A percentile compares a stretch with the other conserved stretches of the same genome.
Conservation (phyloP, 64 coral and sea anemone species). For the Pocillopora verrucosa region DNA sequence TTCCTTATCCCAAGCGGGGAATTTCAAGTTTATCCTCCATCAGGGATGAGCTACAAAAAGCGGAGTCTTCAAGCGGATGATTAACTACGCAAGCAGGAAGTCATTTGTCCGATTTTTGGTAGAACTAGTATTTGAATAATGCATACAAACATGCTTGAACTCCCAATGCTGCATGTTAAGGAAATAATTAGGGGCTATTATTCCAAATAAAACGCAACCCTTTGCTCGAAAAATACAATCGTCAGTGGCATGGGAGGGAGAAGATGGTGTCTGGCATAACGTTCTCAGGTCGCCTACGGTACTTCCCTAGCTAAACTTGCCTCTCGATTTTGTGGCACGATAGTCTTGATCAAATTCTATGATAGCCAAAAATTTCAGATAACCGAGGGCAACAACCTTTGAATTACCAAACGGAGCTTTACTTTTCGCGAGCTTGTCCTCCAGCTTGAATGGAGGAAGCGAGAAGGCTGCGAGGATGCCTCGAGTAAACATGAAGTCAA, state of each 20-base stretch:
- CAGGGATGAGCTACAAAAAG: background rate
- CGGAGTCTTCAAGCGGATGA: constrained; percentile 27
- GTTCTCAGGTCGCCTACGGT: background rate
- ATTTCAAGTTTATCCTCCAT: background rate
- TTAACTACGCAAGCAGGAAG: background rate
- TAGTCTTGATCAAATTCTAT: constrained; percentile 40
- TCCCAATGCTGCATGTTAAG: background rate
- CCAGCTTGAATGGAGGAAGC: background rate
- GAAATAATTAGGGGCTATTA: constrained; percentile 5
- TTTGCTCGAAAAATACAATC: background rate
- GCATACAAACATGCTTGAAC: constrained; percentile 25
- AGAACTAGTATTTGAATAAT: constrained; percentile 5
- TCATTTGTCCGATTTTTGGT: background rate
- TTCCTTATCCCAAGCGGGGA: constrained; percentile 49
- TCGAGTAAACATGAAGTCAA: too few relatives aligned
- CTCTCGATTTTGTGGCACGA: background rate
- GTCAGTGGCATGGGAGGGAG: background rate
- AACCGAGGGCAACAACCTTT: background rate
- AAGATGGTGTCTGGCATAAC: constrained; percentile 10
- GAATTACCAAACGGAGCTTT: background rate
- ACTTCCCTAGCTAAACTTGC: background rate
- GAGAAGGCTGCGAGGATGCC: background rate
- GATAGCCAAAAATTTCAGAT: constrained; percentile 21
- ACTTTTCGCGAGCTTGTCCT: background rate
- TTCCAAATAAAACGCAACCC: constrained; percentile 30